Evolutionary conservation across 2,888 invertebrate genomes (phyloP).

Genomic region (Patella ulyssiponensis): DNA sequence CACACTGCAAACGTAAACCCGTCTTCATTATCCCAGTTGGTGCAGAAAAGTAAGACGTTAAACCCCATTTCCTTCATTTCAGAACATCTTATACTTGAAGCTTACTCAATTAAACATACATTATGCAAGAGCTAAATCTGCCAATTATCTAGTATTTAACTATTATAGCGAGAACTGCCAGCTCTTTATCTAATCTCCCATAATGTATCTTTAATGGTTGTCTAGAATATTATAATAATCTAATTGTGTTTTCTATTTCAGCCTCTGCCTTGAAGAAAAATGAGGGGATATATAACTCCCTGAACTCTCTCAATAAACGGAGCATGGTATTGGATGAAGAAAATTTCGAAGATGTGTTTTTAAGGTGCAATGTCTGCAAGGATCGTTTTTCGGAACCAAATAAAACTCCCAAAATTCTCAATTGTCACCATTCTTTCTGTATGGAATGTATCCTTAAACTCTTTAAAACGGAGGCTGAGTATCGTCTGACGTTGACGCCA

Average conservation of each 20-base stretch:
- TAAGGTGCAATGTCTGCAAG: conserved; percentile 57
- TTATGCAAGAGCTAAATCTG: no score
- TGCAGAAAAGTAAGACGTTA: no score
- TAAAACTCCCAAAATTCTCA: conserved; percentile 55
- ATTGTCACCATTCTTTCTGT: conserved; percentile 64
- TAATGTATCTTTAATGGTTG: no score
- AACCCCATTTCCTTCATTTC: no score
- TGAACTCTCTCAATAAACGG: conserved; percentile 39
- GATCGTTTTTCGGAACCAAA: conserved; percentile 47
- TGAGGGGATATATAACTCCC: conserved; percentile 26
- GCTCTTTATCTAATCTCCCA: no score
- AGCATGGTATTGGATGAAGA: conserved; percentile 61
- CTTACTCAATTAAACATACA: no score
- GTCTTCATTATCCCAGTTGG: no score
- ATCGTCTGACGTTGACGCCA: conserved; percentile 46
- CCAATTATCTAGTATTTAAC: no score
- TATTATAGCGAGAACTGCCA: no score
- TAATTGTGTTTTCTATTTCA: background rate
- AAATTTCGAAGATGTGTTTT: conserved; percentile 56
- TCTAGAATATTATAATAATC: background rate
- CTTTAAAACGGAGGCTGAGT: conserved; percentile 50
- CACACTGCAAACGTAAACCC: no score
- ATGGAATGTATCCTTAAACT: conserved; percentile 48
- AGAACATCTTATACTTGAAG: no score
- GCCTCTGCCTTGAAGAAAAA: conserved; percentile 20